Evolutionary conservation across 2,797 vertebrate genomes (phyloP), one percentile per base, ranked within the genome.

Genomic region (Enteromius mattozi): DNA sequence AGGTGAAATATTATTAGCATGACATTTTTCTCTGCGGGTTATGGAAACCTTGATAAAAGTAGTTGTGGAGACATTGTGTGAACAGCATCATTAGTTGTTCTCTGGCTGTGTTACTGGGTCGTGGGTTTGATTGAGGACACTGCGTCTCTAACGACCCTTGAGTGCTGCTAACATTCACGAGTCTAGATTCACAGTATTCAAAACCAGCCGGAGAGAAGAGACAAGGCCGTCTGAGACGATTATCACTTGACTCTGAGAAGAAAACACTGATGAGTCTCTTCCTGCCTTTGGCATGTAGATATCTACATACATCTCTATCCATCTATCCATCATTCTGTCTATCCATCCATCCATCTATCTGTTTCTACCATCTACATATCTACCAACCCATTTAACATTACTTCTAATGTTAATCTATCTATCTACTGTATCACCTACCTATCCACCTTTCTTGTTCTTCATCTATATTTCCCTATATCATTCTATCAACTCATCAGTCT

Each of bases 1-100:
- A 65, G 59, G 77, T 47, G 61, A 47, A 66, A 79, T 79, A 79
- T 47, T 79, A 66, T 79, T 49, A 79, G 61, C 27, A n/a, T 79
- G 27, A 33, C 61, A 66, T 79, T 66, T 33, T 47, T 5, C 76
- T 63, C 27, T 37, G 51, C 14, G 17, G 37, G 7, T 21, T 59
- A 47, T 17, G 16, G 14, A 56, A 17, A 17, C 77, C 59, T 47
- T 13, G 14, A 17, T 63, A 12, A 56, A 40, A 59, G 72, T 37
- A 75, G 70, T 45, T 49, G 40, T 14, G 40, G 42, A 49, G 70
- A 47, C 40, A 27, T 47, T 21, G 49, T 21, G 54, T 63, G 68
- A 59, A 61, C 21, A 8, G 72, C 47, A 21, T 69, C 74, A 59
- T 69, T 69, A 69, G 47, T 33, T 45, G 40, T 66, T 49, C 35